phyloP scores from a whole-genome alignment of 2,113 vertebrate species.

The Alosa alosa region DNA sequence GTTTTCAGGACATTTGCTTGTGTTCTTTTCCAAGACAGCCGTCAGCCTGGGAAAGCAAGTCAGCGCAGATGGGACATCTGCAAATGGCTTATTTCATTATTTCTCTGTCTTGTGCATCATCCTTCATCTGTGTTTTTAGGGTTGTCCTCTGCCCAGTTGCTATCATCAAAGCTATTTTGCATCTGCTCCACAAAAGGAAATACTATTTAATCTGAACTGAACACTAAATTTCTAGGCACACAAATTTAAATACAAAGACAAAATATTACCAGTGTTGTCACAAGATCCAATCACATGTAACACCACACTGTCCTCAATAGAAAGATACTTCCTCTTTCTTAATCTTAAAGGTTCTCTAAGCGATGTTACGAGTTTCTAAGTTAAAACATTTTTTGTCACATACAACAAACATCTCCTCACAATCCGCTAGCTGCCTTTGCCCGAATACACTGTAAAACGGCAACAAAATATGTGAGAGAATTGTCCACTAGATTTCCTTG shows the following conservation, averaged over 20 bases:
- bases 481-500: not conserved
- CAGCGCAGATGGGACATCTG: not conserved
- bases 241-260: not conserved
- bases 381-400: too few relatives aligned
- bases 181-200: not conserved
- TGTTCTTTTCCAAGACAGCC: not conserved
- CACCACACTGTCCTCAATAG: not conserved
- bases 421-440: too few relatives aligned
- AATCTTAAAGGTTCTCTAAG: too few relatives aligned
- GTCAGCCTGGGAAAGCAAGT: not conserved
- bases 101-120: constrained; percentile 1
- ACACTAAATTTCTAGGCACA: not conserved
- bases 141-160: not conserved
- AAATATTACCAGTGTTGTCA: not conserved
- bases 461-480: not conserved
- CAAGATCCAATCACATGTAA: not conserved
- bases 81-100: constrained; percentile 1
- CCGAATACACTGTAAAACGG: too few relatives aligned
- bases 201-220: not conserved
- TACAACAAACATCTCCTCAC: too few relatives aligned
- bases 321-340: not conserved
- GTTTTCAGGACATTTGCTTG: not conserved
- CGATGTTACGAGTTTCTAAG: too few relatives aligned
- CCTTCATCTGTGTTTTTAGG: not conserved
- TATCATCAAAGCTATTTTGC: not conserved